Evolutionary conservation across 2,113 vertebrate genomes (phyloP), one percentile per base, ranked within the genome.

Genomic region (Passer domesticus): DNA sequence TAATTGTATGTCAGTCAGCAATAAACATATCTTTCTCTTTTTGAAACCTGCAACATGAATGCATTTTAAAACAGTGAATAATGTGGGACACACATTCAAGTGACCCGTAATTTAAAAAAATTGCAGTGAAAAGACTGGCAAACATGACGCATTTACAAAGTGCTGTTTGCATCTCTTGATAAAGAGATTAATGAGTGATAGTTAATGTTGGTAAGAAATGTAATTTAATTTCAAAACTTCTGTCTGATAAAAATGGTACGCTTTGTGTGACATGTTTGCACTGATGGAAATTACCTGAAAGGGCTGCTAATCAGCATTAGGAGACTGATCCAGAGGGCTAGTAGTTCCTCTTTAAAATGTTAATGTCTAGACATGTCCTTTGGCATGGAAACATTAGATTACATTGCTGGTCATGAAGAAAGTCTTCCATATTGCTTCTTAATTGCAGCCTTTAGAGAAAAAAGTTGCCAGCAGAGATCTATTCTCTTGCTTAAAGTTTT

Each of bases 111-210:
- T 82, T 82, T 84, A 14, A 49, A 73, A 49, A 83, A 87, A 39
- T 18, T 16, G 25, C 49, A 15, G n/a, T 79, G 59, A 52, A 50
- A 72, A 39, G 52, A 43, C 19, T 75, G 50, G 13, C 21, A 60
- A 63, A 39, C 27, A 8, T 25, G 33, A 33, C 3, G 6, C 15
- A 9, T 10, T 60, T 76, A 53, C 1, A 1, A 81, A 67, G 15
- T 60, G 19, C 46, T 52, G 24, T 81, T 88, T 62, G 5, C 43
- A 27, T 55, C 20, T 62, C 25, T 55, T 68, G 3, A 53, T 62
- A 5, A 52, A 50, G 33, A 77, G n/a, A 46, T 81, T 83, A 1
- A 24, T 0, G 0, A n/a, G 23, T 9, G 14, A 25, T 39, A 44
- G 72, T 70, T 70, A 12, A 66, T 66, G 18, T 20, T 83, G 44